Conservation (phyloP, 1,140 invertebrate genomes). For the Paralvinella palmiformis region DNA sequence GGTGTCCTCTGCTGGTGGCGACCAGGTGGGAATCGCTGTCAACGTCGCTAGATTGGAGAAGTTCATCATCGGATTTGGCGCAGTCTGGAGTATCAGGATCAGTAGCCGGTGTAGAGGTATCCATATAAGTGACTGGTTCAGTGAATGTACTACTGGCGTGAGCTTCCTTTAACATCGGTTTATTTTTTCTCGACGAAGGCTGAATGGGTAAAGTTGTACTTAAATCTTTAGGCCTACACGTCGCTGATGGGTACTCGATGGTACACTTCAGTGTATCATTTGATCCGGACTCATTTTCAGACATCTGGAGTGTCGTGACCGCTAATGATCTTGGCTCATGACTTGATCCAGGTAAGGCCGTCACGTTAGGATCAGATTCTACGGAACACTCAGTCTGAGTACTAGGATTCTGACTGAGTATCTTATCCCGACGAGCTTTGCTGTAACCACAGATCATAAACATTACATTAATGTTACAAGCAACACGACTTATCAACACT, state of each 20-base stretch:
- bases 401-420: constrained; percentile 5
- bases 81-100: no score
- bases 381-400: neutral
- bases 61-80: no score
- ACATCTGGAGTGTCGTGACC: no score
- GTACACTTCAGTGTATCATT: neutral
- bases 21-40: no score
- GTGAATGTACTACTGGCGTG: no score
- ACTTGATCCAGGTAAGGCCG: no score
- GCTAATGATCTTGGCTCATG: no score
- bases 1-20: no score
- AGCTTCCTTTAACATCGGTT: no score
- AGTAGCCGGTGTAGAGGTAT: no score
- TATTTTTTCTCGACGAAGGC: neutral
- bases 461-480: neutral
- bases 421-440: constrained; percentile 1
- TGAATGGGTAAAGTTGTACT: neutral
- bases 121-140: no score
- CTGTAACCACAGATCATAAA: neutral
- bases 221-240: neutral
- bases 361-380: neutral
- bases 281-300: neutral
- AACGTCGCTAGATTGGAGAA: no score
- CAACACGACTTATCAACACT: neutral
- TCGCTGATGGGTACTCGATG: neutral